Evolutionary conservation across 2,888 invertebrate species (phyloP).

Genomic region (Cataglyphis albicans): DNA sequence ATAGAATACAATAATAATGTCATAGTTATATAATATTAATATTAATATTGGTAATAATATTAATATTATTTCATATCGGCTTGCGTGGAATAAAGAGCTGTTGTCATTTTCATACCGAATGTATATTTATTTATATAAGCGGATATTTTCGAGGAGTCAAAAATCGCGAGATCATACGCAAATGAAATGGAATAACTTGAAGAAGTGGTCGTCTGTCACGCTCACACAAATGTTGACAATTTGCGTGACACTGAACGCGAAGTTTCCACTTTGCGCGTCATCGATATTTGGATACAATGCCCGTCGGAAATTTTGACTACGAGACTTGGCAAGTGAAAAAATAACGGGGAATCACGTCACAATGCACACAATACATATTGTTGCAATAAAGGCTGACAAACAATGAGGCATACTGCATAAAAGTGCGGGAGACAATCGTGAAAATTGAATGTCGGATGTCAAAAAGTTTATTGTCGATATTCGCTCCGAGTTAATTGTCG

Average conservation of each 20-base stretch:
- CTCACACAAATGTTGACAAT: conserved; percentile 46
- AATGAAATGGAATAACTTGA: conserved; percentile 44
- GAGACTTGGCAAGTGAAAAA: conserved; percentile 43
- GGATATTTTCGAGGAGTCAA: conserved; percentile 44
- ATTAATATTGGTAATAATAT: conserved; percentile 30
- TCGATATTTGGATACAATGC: conserved; percentile 53
- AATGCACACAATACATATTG: conserved; percentile 30
- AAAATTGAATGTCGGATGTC: conserved; percentile 35
- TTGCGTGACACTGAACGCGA: conserved; percentile 45
- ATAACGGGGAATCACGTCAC: conserved; percentile 27
- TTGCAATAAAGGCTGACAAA: conserved; percentile 36
- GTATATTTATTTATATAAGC: neutral
- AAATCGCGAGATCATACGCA: neutral
- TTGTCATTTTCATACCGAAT: conserved; percentile 6
- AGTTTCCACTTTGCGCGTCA: conserved; percentile 48
- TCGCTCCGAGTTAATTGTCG: conserved; percentile 1
- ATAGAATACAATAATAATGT: conserved; percentile 32
- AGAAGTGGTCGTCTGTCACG: conserved; percentile 50
- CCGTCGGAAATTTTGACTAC: conserved; percentile 45
- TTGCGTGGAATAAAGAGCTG: neutral
- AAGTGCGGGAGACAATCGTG: conserved; percentile 24
- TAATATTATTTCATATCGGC: conserved; percentile 21
- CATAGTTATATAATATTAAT: conserved; percentile 11
- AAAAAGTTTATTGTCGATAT: conserved; percentile 33
- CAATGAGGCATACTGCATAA: conserved; percentile 39